Evolutionary conservation across 2,888 invertebrate species (phyloP).

Genomic region (Drepanosiphum platanoidis): DNA sequence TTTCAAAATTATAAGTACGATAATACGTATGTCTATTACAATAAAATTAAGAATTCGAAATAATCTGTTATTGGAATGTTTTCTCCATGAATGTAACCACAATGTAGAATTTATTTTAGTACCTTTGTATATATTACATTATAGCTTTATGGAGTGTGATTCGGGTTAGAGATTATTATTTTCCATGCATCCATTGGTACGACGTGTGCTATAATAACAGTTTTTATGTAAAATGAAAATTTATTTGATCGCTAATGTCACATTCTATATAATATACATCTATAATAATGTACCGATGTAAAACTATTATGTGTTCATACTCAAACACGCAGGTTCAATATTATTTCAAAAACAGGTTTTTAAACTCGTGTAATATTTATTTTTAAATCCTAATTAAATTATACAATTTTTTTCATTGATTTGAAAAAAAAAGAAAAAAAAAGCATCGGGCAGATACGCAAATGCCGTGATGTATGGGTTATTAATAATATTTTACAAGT

Average conservation of each 20-base stretch:
- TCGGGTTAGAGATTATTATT: not conserved
- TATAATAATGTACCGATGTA: not conserved
- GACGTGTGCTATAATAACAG: not conserved
- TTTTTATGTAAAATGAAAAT: slow-evolving; percentile 13
- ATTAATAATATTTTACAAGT: not conserved
- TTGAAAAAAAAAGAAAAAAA: not conserved
- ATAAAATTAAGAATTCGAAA: not conserved
- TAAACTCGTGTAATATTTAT: not conserved
- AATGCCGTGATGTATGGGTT: not conserved
- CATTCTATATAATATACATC: not conserved
- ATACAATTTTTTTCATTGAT: not conserved
- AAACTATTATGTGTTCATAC: not conserved
- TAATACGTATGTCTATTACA: too few species aligned
- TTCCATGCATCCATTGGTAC: too few species aligned
- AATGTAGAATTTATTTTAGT: too few species aligned
- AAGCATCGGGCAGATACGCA: too few species aligned
- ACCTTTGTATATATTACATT: not conserved
- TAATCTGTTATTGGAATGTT: not conserved
- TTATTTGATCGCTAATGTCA: slow-evolving; percentile 33
- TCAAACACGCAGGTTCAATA: not conserved
- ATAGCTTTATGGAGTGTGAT: not conserved
- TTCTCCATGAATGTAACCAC: not conserved
- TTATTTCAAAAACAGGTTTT: slow-evolving; percentile 9
- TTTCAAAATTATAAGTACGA: too few species aligned
- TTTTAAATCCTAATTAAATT: slow-evolving; percentile 7